Evolutionary conservation across 37 sponge, comb jelly and placozoan species (phyloP).

Genomic region (Theonella swinhoei): DNA sequence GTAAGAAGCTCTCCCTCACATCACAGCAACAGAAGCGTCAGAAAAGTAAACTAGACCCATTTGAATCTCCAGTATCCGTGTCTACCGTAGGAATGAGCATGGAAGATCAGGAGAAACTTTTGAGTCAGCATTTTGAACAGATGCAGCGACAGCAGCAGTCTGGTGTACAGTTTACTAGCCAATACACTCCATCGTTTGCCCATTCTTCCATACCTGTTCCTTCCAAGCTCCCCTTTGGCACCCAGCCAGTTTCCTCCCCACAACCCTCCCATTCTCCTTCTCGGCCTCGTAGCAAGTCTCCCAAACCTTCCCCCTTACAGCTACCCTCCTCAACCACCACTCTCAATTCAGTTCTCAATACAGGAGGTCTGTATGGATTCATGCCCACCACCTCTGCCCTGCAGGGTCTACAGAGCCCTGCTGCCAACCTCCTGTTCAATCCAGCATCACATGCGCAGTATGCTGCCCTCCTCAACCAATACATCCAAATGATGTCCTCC

Average conservation of each 20-base stretch:
- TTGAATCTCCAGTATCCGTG: not conserved
- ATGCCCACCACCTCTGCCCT: not conserved
- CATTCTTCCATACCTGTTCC: not conserved
- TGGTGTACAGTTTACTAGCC: not conserved
- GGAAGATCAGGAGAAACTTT: slow-evolving; percentile 56
- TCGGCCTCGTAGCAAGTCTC: slow-evolving; percentile 14
- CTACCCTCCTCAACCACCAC: slow-evolving; percentile 2
- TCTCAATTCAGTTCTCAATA: not conserved
- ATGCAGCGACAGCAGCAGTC: not conserved
- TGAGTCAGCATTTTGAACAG: slow-evolving; percentile 41
- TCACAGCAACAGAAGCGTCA: not conserved
- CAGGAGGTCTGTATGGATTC: slow-evolving; percentile 1
- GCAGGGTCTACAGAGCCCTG: not conserved
- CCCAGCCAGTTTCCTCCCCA: slow-evolving; percentile 6
- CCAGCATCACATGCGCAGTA: slow-evolving; percentile 37
- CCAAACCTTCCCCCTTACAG: not conserved
- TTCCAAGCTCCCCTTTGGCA: slow-evolving; percentile 5
- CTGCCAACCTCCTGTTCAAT: slow-evolving; percentile 11
- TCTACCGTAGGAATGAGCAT: not conserved
- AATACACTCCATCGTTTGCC: not conserved
- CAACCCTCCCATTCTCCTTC: slow-evolving; percentile 13
- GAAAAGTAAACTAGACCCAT: not conserved
- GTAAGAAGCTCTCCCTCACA: slow-evolving; percentile 24
- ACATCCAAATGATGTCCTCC: slow-evolving; percentile 7
- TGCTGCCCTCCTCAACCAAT: slow-evolving; percentile 35